Evolutionary conservation across 64 coral and sea anemone genomes (phyloP), one percentile per base, ranked within the genome.

Genomic region (Trachythela sp.): DNA sequence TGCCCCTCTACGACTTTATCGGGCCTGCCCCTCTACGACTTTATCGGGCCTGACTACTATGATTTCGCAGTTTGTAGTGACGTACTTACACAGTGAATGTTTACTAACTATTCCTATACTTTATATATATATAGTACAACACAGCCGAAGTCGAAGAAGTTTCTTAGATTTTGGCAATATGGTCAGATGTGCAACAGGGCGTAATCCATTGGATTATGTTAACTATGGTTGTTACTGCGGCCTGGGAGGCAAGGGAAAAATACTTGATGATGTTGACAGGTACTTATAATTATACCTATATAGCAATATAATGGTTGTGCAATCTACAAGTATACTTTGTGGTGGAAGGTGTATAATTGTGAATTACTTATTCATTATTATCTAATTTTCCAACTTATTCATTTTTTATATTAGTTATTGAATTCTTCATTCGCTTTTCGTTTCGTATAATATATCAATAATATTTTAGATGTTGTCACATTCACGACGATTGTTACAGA

Each of bases 201-300:
- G 75, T 3, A 15, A 13, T 15, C 33, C 75, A 9, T 30, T 80
- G 3, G 37, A 80, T 36, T 80, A 80, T 8, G 6, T 15, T 39
- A 18, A 18, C 9, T 80, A 80, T 30, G 75, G 75, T 80, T 80
- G 75, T 80, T 29, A 80, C 20, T 80, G 75, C 34, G 75, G 75
- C 8, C 11, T 36, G 13, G 75, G 75, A 36, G 32, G 75, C 11
- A 0, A 80, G 11, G 75, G 75, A 29, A 80, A 80, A 80, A 37
- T 37, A 38, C 13, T 80, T 35, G 75, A 80, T 80, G 33, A 15
- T 35, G 30, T 80, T 15, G 75, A 80, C 34, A 35, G 75, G 75
- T 80, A 80, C 20, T 9, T 1, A 9, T 4, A 45, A 6, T 36
- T 37, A 80, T 29, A 72, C n/a, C 1, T 26, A 5, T 39, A 18